Evolutionary conservation across 92 coral and sea anemone species (phyloP), one percentile per base, ranked within the genome.

Genomic region (Montipora capitata): DNA sequence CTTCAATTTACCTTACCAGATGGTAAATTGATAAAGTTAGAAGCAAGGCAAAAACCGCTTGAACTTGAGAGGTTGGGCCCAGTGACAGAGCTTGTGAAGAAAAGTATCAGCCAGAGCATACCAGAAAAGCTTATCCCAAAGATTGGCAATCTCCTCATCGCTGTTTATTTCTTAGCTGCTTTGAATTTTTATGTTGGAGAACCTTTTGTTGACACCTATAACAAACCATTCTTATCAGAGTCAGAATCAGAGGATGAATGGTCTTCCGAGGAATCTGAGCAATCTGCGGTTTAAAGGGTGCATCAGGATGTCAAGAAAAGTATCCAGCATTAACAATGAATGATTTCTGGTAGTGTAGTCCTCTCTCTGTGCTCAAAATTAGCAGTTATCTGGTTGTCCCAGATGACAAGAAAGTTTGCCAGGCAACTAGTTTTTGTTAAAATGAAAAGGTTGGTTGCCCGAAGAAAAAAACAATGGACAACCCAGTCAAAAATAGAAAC

Each of bases 1-100:
- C 72, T 88, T 13, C 16, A 88, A 8, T 88, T 88, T 18, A 18
- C 83, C 2, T 45, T 88, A 66, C 92, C 92, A 65, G 83, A 38
- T 64, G 73, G 77, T 44, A 54, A 61, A 18, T 49, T 74, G 14
- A 4, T 88, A 2, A 10, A 74, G 42, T 16, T 88, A 18, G 56
- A 14, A 0, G 81, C 87, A 0, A 59, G 52, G 38, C 12, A 72
- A 49, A 49, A 16, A 4, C 57, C 72, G n/a, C 45, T 88, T 61
- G 43, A 64, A 58, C 9, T 79, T 48, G 80, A 91, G 38, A 43
- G 52, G 12, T 84, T 91, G 20, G 63, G 69, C 18, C 94, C 94
- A 43, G 74, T 85, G 38, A 91, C 94, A 40, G 68, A 20, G 84
- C 82, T 79, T 40, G 54, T 91, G 11, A 90, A 64, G 70, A 65